Conservation (phyloP, 2,797 vertebrate genomes). For the Denticeps clupeoides region DNA sequence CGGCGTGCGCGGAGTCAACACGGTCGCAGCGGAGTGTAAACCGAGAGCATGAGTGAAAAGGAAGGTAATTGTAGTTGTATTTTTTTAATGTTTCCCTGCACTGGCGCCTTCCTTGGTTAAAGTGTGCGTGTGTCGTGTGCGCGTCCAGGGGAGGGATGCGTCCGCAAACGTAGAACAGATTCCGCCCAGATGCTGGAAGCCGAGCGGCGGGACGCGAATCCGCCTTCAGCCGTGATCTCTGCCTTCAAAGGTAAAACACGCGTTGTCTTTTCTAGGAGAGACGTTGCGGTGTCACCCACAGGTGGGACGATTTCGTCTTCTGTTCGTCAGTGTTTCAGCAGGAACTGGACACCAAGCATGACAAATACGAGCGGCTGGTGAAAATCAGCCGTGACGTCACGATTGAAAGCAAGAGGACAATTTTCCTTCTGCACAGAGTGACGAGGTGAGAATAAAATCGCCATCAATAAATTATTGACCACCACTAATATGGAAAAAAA, state of each 20-base stretch:
- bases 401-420: slow-evolving; percentile 93
- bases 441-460: slow-evolving; percentile 62
- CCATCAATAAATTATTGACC: neutral
- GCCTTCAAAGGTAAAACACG: slow-evolving; percentile 68
- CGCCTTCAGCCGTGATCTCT: slow-evolving; percentile 61
- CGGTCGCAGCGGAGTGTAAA: too few species aligned
- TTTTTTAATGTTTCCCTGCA: neutral
- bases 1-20: too few species aligned
- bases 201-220: slow-evolving; percentile 45
- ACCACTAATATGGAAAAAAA: too few species aligned
- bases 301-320: too few species aligned
- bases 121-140: neutral
- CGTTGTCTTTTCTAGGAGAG: neutral
- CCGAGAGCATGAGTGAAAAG: slow-evolving; percentile 42
- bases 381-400: slow-evolving; percentile 93
- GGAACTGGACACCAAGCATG: slow-evolving; percentile 87
- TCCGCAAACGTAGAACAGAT: slow-evolving; percentile 67
- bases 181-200: slow-evolving; percentile 47
- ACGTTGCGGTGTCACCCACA: neutral
- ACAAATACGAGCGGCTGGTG: slow-evolving; percentile 88
- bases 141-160: slow-evolving; percentile 55
- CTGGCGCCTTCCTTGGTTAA: neutral
- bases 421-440: slow-evolving; percentile 90
- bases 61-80: slow-evolving; percentile 35
- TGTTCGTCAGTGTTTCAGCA: slow-evolving; percentile 81